A percentile compares a stretch with the other conserved stretches of the same genome.
These are phyloP conservation scores for Aphelinus certus DNA, from an alignment of 1,140 invertebrate species.

Conservation along the genomic window DNA sequence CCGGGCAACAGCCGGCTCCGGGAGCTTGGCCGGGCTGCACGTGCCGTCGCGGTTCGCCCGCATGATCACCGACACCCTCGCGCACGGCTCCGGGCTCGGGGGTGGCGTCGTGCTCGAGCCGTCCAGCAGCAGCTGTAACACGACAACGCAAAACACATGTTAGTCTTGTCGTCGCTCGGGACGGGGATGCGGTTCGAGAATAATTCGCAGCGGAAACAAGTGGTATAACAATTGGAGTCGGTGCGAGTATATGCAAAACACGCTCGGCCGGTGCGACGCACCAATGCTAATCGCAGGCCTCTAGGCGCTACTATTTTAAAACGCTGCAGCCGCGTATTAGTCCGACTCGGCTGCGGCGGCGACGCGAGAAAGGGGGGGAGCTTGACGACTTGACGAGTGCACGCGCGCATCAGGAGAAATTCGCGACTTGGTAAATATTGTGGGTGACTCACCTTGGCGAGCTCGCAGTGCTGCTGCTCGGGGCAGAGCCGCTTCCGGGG, in stretches of 20 bases:
- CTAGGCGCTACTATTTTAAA: too few relatives aligned
- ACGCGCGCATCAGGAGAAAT: too few relatives aligned
- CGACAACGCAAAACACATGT: too few relatives aligned
- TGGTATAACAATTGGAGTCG: too few relatives aligned
- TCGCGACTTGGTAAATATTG: background rate
- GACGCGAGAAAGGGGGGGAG: background rate
- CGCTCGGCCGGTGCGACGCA: too few relatives aligned
- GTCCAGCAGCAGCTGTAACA: conserved; percentile 62
- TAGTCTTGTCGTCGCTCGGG: too few relatives aligned
- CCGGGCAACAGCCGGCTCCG: conserved; percentile 6
- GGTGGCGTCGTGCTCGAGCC: conserved; percentile 59
- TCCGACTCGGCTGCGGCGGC: too few relatives aligned
- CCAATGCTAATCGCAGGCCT: too few relatives aligned
- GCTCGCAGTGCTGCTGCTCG: conserved; percentile 52
- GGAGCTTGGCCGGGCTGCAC: conserved; percentile 67
- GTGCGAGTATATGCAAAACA: too few relatives aligned
- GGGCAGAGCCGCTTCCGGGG: conserved; percentile 50
- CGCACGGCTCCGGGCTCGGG: conserved; percentile 59
- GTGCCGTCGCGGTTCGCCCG: conserved; percentile 79
- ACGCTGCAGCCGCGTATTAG: too few relatives aligned
- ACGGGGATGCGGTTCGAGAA: too few relatives aligned
- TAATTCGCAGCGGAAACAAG: too few relatives aligned
- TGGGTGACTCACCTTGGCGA: conserved; percentile 57
- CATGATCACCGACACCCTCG: conserved; percentile 79
- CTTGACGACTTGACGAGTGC: background rate